Evolutionary conservation across 2,797 vertebrate genomes (phyloP), one percentile per base, ranked within the genome.

Genomic region (Phoeniculus purpureus): DNA sequence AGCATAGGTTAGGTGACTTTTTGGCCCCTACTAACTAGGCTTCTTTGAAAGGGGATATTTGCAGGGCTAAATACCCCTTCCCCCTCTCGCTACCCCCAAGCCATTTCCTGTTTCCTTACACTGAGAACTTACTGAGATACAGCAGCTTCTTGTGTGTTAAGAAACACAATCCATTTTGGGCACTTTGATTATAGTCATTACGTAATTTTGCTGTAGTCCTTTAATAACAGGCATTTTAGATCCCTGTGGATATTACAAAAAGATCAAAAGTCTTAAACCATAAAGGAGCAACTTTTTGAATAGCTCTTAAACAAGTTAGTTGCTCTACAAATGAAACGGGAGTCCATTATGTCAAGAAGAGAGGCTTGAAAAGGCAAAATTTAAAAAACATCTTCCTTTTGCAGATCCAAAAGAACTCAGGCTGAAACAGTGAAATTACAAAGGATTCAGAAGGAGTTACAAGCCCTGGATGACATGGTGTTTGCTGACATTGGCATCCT

Each of bases 401-500:
- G 80, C 73, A 99, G 99, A 95, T 99, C 99, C 79, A 99, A 98
- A 96, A 98, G 98, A 97, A 99, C 99, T 48, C 98, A 99, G 75
- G 99, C 98, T 7, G 99, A 99, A 94, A 97, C 98, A 2, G 96
- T 98, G 91, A 99, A 99, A 94, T 97, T 99, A 54, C 98, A 98
- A 91, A 97, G 98, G 74, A 98, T 99, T 94, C 99, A 99, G 97
- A 99, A 98, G 92, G 99, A 99, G 89, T 97, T 99, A 14, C 99
- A 99, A 95, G 98, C 98, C 34, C 97, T 99, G 67, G 99, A 99
- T 83, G 98, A 99, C 96, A 98, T 99, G 97, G 98, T 99, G 64
- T 99, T 99, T 27, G 98, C 97, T 70, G 99, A 99, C 92, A 98
- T 99, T 25, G 97, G 98, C 62, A 99, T 99, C 96, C 97, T 99